Evolutionary conservation across 2,888 invertebrate species (phyloP), one percentile per base, ranked within the genome.

Genomic region (Tromatobia lineatoria): DNA sequence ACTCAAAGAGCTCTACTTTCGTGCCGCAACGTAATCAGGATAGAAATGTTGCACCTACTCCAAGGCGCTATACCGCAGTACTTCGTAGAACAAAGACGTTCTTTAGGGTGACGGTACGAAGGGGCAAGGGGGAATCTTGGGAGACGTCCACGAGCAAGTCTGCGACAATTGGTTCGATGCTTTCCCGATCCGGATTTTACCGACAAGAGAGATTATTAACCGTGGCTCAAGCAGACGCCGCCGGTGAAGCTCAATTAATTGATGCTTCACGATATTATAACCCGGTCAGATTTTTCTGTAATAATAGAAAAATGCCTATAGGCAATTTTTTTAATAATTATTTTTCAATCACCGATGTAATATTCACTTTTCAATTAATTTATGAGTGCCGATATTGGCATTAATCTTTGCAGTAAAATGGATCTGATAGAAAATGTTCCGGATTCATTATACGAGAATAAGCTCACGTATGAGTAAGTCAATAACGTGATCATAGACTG

Each of bases 121-220:
- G 52, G 38, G 50, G 47, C 42, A 23, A 54, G 52, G 20, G 61
- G 29, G 74, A 23, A 75, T 50, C 61, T 52, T 38, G 75, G n/a
- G 38, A 64, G 75, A 75, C 75, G n/a, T 64, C 61, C 50, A n/a
- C 38, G 25, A 34, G 75, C 75, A 23, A 50, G 34, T 64, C 75
- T 38, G 61, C 75, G 75, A 75, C 61, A 75, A 75, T 75, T 75
- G 75, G 64, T 52, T 61, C 75, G 64, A 75, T 52, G 75, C 64
- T 50, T 50, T 50, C 75, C 29, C 50, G 10, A 38, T 20, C 59
- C 18, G 61, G 61, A 20, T 29, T 50, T 52, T 25, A 47, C 67
- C 67, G 52, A 61, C 75, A 50, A 6, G 15, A 34, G 34, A 15
- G 75, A 75, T 75, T 64, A 75, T 75, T 50, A 75, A 64, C 75